These are phyloP conservation scores for Oenanthe oenanthe DNA, from an alignment of 2,113 vertebrate genomes.

Conservation along the genomic window DNA sequence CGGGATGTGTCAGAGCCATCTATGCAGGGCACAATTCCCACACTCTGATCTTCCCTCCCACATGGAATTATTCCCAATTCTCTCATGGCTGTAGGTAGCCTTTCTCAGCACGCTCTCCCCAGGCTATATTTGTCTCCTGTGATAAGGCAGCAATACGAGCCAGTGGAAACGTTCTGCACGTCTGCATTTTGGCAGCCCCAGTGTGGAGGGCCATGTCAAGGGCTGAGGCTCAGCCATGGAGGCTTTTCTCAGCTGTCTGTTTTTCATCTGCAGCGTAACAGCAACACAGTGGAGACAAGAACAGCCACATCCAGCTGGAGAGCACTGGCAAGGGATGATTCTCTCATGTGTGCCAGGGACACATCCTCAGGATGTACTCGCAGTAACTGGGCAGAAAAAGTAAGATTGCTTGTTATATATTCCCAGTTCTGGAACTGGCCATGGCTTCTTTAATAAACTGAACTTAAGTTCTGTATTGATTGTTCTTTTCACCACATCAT, in stretches of 20 bases:
- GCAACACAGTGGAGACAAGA: background rate
- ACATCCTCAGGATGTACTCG: background rate
- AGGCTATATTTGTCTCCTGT: slow-evolving; percentile 3
- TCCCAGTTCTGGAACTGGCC: background rate
- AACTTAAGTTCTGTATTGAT: background rate
- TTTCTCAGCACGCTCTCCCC: background rate
- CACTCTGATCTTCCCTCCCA: background rate
- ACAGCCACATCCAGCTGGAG: background rate
- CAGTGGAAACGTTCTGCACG: background rate
- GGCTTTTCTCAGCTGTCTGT: slow-evolving; percentile 26
- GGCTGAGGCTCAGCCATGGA: background rate
- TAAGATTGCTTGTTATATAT: background rate
- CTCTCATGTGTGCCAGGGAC: background rate
- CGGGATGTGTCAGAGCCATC: background rate
- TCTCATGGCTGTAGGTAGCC: background rate
- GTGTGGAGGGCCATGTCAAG: background rate
- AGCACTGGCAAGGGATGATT: background rate
- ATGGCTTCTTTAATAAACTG: background rate
- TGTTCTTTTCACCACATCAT: background rate
- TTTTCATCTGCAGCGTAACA: background rate
- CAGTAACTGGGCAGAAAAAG: background rate
- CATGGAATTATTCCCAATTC: background rate
- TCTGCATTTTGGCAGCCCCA: slow-evolving; percentile 27
- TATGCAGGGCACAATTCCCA: background rate
- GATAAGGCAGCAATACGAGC: background rate